These are phyloP conservation scores for Drosophila murphyi DNA, from an alignment of 1,140 invertebrate genomes.

Conservation along the genomic window DNA sequence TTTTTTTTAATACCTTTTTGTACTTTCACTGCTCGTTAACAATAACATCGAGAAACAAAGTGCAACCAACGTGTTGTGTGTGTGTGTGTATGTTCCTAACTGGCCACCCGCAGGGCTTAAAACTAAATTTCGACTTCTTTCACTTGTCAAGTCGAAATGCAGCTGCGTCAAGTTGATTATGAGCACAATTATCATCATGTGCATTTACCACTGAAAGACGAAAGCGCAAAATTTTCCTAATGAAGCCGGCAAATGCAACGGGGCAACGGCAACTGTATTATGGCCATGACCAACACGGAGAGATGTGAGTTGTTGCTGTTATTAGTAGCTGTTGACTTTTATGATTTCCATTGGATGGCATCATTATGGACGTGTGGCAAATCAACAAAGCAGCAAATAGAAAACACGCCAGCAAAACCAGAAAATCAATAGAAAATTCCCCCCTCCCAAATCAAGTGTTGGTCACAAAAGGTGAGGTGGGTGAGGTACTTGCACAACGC, in stretches of 20 bases:
- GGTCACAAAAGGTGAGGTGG: not conserved
- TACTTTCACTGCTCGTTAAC: slow-evolving; percentile 64
- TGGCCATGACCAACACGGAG: slow-evolving; percentile 61
- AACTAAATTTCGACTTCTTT: slow-evolving; percentile 46
- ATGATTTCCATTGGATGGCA: slow-evolving; percentile 78
- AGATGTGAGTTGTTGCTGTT: slow-evolving; percentile 33
- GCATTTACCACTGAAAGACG: slow-evolving; percentile 39
- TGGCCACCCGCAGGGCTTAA: slow-evolving; percentile 47
- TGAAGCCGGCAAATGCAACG: slow-evolving; percentile 61
- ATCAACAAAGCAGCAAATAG: slow-evolving; percentile 67
- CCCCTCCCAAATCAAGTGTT: slow-evolving; percentile 35
- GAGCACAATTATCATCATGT: slow-evolving; percentile 32
- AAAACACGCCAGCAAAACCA: slow-evolving; percentile 54
- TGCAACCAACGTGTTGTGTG: slow-evolving; percentile 52
- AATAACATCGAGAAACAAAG: slow-evolving; percentile 26
- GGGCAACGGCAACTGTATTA: slow-evolving; percentile 46
- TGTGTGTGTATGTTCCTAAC: slow-evolving; percentile 10
- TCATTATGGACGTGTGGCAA: slow-evolving; percentile 72
- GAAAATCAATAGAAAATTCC: slow-evolving; percentile 76
- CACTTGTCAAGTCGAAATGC: slow-evolving; percentile 68
- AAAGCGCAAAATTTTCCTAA: slow-evolving; percentile 79
- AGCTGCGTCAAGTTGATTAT: slow-evolving; percentile 65
- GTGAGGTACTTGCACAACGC: slow-evolving; percentile 5
- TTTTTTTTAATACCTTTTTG: slow-evolving; percentile 30
- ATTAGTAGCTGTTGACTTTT: slow-evolving; percentile 68